Base-by-base conservation (phyloP, 2,797 vertebrate species). In the Scleropages formosus region DNA sequence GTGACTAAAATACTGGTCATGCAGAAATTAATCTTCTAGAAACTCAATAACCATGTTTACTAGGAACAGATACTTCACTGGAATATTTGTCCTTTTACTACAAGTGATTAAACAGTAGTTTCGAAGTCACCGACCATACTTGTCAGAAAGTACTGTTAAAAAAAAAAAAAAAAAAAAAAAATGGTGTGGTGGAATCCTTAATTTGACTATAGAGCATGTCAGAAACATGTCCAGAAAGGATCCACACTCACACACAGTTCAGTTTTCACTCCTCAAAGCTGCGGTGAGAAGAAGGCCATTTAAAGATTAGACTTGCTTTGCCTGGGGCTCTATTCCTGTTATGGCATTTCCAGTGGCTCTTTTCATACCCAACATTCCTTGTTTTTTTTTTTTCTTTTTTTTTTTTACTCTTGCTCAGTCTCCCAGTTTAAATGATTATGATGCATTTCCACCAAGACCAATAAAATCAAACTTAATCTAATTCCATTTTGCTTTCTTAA, bases 21-120 rank as follows among this genome's bases (percentile, higher is more conserved):
- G 72, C 70, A 72, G 22, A 72, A 44, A 56, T 26, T 20, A 72
- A 26, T 26, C 10, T 9, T 56, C 20, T 39, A 72, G 72, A 58
- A 13, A 15, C 56, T 60, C 72, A 58, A 51, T 59, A 56, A 26
- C 16, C 27, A 58, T 27, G 39, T 59, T n/a, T 60, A 18, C 51
- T 18, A n/a, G 69, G 51, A 51, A 9, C 27, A 62, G 59, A 56
- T 1, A 12, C 26, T 31, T n/a, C 26, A 27, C 60, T 62, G 69
- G 49, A 18, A 16, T 27, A 3, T 16, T 10, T 1, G 0, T 15
- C 20, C 2, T 18, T 31, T 15, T 44, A 20, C 44, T 7, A 11
- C 9, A 11, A 39, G 15, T 60, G 39, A 60, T 49, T 24, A 26
- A 60, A 62, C 39, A 44, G 62, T 46, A 73, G 39, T 61, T 59